Percentiles rank a stretch among this genome's conserved stretches.
phyloP scores from a whole-genome alignment of 2,113 vertebrate species.

The Spilogale gracilis region DNA sequence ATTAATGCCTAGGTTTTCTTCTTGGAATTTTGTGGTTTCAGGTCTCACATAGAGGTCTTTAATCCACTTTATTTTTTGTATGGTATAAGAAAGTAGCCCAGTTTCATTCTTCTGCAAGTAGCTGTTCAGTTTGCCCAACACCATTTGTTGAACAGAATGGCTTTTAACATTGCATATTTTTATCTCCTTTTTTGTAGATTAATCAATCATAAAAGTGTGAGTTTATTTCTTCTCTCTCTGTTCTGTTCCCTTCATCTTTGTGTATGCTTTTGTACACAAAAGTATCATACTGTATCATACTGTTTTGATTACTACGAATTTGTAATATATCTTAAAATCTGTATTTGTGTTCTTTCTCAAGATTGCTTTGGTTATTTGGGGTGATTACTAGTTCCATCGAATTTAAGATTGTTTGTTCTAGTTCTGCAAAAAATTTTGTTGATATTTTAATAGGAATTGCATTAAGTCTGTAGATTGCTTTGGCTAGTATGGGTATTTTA shows the following conservation, averaged over 20 bases:
- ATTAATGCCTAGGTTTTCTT: background rate
- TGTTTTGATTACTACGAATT: background rate
- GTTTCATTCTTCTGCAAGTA: background rate
- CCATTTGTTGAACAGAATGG: background rate
- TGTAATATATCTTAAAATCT: background rate
- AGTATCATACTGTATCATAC: background rate
- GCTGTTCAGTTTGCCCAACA: background rate
- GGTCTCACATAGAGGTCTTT: background rate
- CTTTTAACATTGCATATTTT: background rate
- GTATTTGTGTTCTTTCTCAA: background rate
- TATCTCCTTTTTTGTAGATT: background rate
- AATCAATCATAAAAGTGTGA: background rate
- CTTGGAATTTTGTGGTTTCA: background rate
- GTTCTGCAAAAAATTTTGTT: background rate
- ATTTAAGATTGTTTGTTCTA: background rate
- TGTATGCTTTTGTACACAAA: background rate
- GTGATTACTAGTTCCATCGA: background rate
- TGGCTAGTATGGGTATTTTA: background rate
- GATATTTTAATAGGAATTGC: background rate
- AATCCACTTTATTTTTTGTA: background rate
- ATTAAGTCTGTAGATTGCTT: background rate
- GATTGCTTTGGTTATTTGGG: background rate
- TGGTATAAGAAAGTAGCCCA: background rate
- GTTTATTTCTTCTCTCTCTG: background rate
- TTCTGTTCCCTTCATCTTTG: background rate